phyloP scores from a whole-genome alignment of 2,888 invertebrate species.

The Loripinus fragilis region DNA sequence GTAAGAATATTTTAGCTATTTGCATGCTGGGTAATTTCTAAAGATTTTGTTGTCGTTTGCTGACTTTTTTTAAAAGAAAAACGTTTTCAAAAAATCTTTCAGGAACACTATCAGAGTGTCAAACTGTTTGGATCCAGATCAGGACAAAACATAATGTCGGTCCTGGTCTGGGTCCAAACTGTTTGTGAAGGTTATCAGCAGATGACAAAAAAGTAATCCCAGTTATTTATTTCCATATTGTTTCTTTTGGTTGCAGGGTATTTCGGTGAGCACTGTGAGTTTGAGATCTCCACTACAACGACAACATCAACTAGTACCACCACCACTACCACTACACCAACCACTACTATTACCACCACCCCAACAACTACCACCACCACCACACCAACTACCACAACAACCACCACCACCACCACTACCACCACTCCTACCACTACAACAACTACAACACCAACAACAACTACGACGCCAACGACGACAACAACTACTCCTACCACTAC shows the following conservation, averaged over 20 bases:
- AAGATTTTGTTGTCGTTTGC: too few relatives aligned
- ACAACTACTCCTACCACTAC: slow-evolving; percentile 19
- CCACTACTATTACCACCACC: slow-evolving; percentile 19
- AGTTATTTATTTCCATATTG: too few relatives aligned
- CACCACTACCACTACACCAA: slow-evolving; percentile 16
- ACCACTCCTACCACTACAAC: slow-evolving; percentile 30
- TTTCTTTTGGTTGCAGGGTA: slow-evolving; percentile 34
- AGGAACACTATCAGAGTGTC: too few relatives aligned
- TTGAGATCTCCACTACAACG: neutral
- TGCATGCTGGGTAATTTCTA: too few relatives aligned
- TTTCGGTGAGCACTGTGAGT: slow-evolving; percentile 37
- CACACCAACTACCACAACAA: slow-evolving; percentile 22
- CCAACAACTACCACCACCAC: slow-evolving; percentile 22
- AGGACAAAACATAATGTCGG: too few relatives aligned
- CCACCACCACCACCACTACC: slow-evolving; percentile 3
- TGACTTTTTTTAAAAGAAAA: too few relatives aligned
- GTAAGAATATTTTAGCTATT: too few relatives aligned
- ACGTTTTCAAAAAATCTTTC: too few relatives aligned
- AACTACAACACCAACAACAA: slow-evolving; percentile 31
- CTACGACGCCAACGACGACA: slow-evolving; percentile 21
- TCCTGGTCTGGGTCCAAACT: too few relatives aligned
- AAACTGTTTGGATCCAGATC: too few relatives aligned
- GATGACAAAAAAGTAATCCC: too few relatives aligned
- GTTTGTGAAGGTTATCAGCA: too few relatives aligned
- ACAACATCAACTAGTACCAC: slow-evolving; percentile 21